Base-by-base conservation (phyloP, 2,888 invertebrate species). In the Xylocampa areola region DNA sequence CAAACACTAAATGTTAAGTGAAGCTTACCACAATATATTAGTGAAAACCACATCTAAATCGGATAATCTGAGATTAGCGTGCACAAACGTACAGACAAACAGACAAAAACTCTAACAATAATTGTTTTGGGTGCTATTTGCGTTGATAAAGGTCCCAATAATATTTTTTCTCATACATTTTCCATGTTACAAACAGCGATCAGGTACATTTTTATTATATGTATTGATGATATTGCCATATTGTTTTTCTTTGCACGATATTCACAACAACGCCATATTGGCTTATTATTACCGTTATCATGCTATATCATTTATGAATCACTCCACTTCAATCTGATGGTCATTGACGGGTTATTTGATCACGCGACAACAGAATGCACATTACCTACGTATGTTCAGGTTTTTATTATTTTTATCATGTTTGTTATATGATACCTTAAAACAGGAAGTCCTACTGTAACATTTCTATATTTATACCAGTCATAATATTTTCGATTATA, bases 391-490 rank as follows among this genome's bases (percentile, higher is more conserved):
- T 25, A 21, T 0, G 35, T 6, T 10, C 30, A 43, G 7, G 11
- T 10, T 44, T 49, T 41, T 59, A 49, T 60, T 41, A 19, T 59
- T 29, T 36, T 41, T 62, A 68, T 62, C 68, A 30, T 29, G 8
- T 41, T 48, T 45, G 7, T 40, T 17, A 43, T 45, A 44, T 16
- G 32, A 27, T 44, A 36, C 19, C 5, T 27, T 32, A 30, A 39
- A 19, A 17, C 27, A 30, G 50, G 44, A 45, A 35, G 47, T 43
- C 23, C 23, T 16, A 25, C 23, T 16, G 30, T 50, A 23, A 16
- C 10, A 14, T 33, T 37, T 33, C 29, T 53, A 27, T 47, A 14
- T 48, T 47, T 61, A 35, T n/a, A 41, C 14, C 8, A 32, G 45
- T 40, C 14, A 19, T 45, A 27, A 27, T 32, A 17, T 21, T 30